Base-by-base conservation (phyloP, 1,140 invertebrate genomes). In the Solenopsis invicta region DNA sequence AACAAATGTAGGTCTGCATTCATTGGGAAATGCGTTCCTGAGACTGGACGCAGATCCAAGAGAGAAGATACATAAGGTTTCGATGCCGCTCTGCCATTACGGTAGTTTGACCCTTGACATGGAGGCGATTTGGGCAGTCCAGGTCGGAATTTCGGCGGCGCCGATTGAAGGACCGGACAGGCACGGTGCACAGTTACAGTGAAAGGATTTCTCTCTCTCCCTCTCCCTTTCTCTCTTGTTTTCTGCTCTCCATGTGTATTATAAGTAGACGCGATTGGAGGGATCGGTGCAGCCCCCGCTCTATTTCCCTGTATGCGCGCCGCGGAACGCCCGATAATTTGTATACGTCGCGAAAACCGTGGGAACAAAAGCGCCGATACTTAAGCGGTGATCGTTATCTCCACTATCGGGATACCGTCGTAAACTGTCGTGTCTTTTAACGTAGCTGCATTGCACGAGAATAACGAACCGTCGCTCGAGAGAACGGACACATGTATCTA, bases 261-360 rank as follows among this genome's bases (percentile, higher is more conserved):
- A 41, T 41, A 69, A 81, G 71, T 48, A 84, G 71, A 82, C 54
- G 48, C 56, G 71, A 88, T 88, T 64, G 13, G 16, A 41, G 78
- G n/a, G 59, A 12, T 59, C 8, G 21, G 37, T 16, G 52, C 34
- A 71, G 21, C 34, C 62, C 48, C 62, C 84, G 72, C 48, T 85
- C 84, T 67, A 71, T 71, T 80, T 81, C 62, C 52, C 37, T 13
- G 64, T 21, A 10, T 71, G 48, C 45, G 88, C 75, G 78, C 72
- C 72, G 34, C 34, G 80, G 45, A 74, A 85, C 82, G 87, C 62
- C 78, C 82, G 81, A 89, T 89, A 89, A 89, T 89, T 89, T 89
- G 88, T 89, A 86, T 77, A 86, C 84, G 88, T 85, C 82, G 84
- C 87, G 62, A 86, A 88, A 88, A 78, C 76, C 88, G 88, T 89